Evolutionary conservation across 2,797 vertebrate genomes (phyloP).

Genomic region (Acanthurus tractus): DNA sequence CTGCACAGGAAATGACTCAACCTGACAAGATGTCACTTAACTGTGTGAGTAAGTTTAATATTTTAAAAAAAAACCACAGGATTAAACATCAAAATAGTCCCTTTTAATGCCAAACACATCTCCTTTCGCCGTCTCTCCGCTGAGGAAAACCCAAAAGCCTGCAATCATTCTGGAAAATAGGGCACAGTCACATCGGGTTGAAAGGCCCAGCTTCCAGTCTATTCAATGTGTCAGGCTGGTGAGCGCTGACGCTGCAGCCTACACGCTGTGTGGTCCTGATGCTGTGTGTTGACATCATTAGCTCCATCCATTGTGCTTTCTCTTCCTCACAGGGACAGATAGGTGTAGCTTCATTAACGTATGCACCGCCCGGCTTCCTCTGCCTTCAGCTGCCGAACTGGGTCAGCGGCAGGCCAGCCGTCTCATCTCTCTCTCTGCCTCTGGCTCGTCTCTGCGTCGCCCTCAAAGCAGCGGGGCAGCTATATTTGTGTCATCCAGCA

Average conservation of each 20-base stretch:
- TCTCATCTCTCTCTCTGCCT: slow-evolving; percentile 28
- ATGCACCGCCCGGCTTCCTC: slow-evolving; percentile 42
- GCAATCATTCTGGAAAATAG: slow-evolving; percentile 15
- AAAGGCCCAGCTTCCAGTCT: slow-evolving; percentile 6
- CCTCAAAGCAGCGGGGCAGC: slow-evolving; percentile 11
- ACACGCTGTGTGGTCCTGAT: slow-evolving; percentile 9
- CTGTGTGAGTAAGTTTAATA: not conserved
- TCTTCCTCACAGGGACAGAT: slow-evolving; percentile 20
- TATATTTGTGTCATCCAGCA: slow-evolving; percentile 17
- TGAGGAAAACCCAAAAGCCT: slow-evolving; percentile 4
- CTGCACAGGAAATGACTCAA: not conserved
- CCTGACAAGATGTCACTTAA: slow-evolving; percentile 16
- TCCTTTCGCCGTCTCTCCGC: not conserved
- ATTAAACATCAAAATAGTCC: not conserved
- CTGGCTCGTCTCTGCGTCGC: slow-evolving; percentile 24
- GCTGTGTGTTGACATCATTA: slow-evolving; percentile 32
- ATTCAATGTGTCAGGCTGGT: slow-evolving; percentile 24
- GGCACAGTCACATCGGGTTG: slow-evolving; percentile 10
- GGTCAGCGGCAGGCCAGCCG: slow-evolving; percentile 50
- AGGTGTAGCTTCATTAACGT: slow-evolving; percentile 43
- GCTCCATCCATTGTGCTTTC: slow-evolving; percentile 26
- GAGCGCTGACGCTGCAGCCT: slow-evolving; percentile 8
- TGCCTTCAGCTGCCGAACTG: slow-evolving; percentile 40
- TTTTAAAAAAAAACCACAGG: slow-evolving; percentile 2
- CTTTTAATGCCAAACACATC: not conserved